Conservation (phyloP, 1,140 invertebrate genomes). For the Dufourea novaeangliae region DNA sequence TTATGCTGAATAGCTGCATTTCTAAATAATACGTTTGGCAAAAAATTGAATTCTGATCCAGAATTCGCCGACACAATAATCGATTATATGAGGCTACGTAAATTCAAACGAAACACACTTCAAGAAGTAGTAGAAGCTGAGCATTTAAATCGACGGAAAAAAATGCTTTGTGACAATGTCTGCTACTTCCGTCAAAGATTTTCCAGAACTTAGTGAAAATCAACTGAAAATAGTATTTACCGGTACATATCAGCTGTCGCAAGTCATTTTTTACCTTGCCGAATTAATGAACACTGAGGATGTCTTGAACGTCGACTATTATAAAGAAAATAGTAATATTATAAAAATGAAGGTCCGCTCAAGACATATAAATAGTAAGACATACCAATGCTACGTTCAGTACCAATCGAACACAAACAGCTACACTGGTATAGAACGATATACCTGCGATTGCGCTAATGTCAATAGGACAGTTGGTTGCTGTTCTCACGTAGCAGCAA, state of each 20-base stretch:
- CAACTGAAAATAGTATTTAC: not conserved
- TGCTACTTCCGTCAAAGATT: not conserved
- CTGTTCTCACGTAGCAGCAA: no score
- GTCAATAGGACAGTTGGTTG: no score
- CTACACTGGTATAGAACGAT: no score
- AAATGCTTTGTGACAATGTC: not conserved
- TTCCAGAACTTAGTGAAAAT: not conserved
- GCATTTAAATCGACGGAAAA: not conserved
- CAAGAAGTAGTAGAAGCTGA: not conserved
- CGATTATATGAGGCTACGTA: conserved; percentile 6
- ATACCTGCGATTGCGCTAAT: no score
- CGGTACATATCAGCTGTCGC: not conserved
- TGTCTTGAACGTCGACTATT: not conserved
- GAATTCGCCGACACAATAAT: conserved; percentile 45
- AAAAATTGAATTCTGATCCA: conserved; percentile 54
- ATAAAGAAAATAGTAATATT: no score
- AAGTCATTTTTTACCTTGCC: not conserved
- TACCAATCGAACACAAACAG: no score
- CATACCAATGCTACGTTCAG: no score
- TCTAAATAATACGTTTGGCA: conserved; percentile 59
- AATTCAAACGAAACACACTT: not conserved
- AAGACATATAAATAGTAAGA: no score
- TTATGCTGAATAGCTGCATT: conserved; percentile 57
- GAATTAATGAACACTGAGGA: not conserved
- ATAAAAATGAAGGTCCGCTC: no score